Base-by-base conservation (phyloP, 2,888 invertebrate species). In the Cloeon dipterum region DNA sequence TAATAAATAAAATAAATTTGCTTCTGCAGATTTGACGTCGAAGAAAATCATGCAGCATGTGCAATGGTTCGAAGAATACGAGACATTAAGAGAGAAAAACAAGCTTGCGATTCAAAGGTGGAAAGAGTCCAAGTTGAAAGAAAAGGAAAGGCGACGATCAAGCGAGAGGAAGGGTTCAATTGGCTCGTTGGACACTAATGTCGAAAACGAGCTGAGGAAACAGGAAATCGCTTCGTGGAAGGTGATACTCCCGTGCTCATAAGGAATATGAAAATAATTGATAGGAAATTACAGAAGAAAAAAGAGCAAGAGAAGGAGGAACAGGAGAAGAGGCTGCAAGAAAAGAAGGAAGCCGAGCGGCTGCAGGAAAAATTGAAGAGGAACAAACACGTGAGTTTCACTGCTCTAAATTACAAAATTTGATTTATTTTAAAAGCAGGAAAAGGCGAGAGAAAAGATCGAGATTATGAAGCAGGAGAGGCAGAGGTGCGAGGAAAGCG, bases 211-310 rank as follows among this genome's bases (percentile, higher is more conserved):
- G 10, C 36, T 39, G 14, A 32, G 42, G 23, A 37, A 37, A n/a
- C 36, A 32, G 10, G 39, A 43, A 29, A 35, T 45, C n/a, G 32
- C 34, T 17, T 40, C 39, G 35, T 44, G 44, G 44, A 44, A 42
- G 37, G 42, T 42, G n/a, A n/a, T n/a, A n/a, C n/a, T n/a, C n/a
- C n/a, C n/a, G n/a, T n/a, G n/a, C n/a, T n/a, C n/a, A n/a, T n/a
- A 32, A 26, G 29, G 3, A 11, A 18, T 11, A 11, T 26, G 29
- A 11, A 11, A 8, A 29, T 29, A 5, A 21, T 10, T 21, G 8
- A 8, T 7, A 21, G 21, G 10, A 8, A 11, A 5, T 7, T 29
- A 29, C 8, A 11, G n/a, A 8, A 5, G 14, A 14, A 7, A 14
- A 23, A n/a, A n/a, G 25, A 23, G 25, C 8, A 23, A 23, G 25